A percentile compares a stretch with the other conserved stretches of the same genome.
Conservation (phyloP, 2,888 invertebrate species). For the Orthosia gracilis region DNA sequence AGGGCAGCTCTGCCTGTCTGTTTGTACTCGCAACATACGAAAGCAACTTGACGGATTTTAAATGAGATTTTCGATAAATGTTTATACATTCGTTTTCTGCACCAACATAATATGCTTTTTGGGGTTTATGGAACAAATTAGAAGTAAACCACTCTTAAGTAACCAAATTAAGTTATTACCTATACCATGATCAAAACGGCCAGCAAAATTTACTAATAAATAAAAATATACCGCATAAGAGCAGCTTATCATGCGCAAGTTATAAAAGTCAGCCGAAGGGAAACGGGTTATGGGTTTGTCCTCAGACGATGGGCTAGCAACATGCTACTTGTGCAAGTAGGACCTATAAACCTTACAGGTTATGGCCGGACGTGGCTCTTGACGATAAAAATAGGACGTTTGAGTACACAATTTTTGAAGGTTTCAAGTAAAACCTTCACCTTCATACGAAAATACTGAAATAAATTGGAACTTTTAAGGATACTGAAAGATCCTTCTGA, state of each 20-base stretch:
- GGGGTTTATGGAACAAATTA: too few relatives aligned
- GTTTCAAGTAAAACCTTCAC: slow-evolving; percentile 4
- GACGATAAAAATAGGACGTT: slow-evolving; percentile 38
- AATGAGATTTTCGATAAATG: slow-evolving; percentile 3
- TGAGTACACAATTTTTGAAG: slow-evolving; percentile 27
- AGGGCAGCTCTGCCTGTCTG: not conserved
- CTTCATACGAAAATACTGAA: slow-evolving; percentile 7
- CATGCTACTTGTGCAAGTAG: slow-evolving; percentile 52
- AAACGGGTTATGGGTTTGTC: slow-evolving; percentile 60
- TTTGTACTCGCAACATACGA: not conserved
- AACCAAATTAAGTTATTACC: slow-evolving; percentile 4
- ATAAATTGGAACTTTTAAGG: not conserved
- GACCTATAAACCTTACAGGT: slow-evolving; percentile 54
- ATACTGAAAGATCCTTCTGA: not conserved
- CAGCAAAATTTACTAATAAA: not conserved
- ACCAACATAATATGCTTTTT: too few relatives aligned
- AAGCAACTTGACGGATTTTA: slow-evolving; percentile 7
- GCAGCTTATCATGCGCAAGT: slow-evolving; percentile 44
- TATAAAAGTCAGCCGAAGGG: slow-evolving; percentile 57
- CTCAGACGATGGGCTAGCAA: slow-evolving; percentile 56
- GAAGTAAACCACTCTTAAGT: not conserved
- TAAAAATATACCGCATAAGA: slow-evolving; percentile 20
- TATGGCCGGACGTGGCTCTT: slow-evolving; percentile 44
- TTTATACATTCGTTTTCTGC: not conserved
- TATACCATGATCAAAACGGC: not conserved